Percentiles rank a stretch among this genome's conserved stretches.
Conservation (phyloP, 2,113 vertebrate genomes). For the Dasyprocta punctata region DNA sequence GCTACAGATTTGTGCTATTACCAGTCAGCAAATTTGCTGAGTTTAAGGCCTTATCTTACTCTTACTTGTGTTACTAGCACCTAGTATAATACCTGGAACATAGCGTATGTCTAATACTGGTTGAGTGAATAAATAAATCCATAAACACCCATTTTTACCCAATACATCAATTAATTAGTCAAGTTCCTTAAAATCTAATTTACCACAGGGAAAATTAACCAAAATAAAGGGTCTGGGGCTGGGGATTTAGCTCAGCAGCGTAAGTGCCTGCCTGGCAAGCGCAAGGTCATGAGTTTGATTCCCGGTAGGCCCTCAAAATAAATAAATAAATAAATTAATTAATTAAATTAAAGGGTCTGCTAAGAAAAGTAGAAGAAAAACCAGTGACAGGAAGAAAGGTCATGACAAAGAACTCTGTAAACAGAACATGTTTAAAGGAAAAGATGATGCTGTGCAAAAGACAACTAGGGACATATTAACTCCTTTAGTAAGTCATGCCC, state of each 20-base stretch:
- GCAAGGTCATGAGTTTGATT: too few relatives aligned
- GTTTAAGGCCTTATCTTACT: background rate
- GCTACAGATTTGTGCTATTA: background rate
- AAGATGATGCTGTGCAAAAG: background rate
- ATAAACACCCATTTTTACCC: background rate
- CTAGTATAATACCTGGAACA: background rate
- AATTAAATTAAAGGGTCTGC: background rate
- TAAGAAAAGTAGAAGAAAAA: slow-evolving; percentile 37
- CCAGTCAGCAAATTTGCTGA: background rate
- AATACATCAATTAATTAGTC: background rate
- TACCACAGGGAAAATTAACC: background rate
- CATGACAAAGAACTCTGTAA: background rate
- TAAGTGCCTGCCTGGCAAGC: too few relatives aligned
- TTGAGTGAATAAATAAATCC: background rate
- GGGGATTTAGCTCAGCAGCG: too few relatives aligned
- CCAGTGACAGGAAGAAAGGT: background rate
- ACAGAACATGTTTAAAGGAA: slow-evolving; percentile 20
- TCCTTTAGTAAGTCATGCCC: background rate
- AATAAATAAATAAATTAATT: too few relatives aligned
- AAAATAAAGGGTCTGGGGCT: too few relatives aligned
- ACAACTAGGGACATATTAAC: background rate
- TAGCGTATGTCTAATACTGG: background rate
- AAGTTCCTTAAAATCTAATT: background rate
- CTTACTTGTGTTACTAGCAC: background rate
- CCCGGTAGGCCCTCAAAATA: too few relatives aligned